Base-by-base conservation (phyloP, 1,140 invertebrate species). In the Bombus cullumanus region DNA sequence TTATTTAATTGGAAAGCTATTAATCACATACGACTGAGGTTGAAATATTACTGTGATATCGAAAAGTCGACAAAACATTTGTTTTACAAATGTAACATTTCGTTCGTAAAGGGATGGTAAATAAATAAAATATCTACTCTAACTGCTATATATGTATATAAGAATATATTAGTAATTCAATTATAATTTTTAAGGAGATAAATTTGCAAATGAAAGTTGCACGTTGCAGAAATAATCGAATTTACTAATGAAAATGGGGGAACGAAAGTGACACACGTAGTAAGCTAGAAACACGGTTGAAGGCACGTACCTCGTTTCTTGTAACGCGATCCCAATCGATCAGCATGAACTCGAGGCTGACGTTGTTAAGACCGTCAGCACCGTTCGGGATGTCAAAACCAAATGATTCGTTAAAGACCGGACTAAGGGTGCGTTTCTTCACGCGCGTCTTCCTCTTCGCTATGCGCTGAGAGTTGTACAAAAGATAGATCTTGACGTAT, bases 371-470 rank as follows among this genome's bases (percentile, higher is more conserved):
- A 31, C 97, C 97, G 92, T 98, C 98, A 85, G 97, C 97, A 82
- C 96, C 96, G 71, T 96, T 95, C 0, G 98, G 98, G 87, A 98
- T 97, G 83, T 98, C 98, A 92, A 98, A 98, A 34, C 98, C 97
- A 93, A 98, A 99, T 34, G 98, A 99, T 95, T 99, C 99, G 95
- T 99, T 99, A 96, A 99, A 99, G 73, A 99, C 98, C 0, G 99
- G 99, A 95, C 99, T 99, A 78, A 99, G 96, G 6, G 99, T 99
- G 57, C 98, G 97, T 94, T 99, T 99, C 96, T 99, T 99, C 41
- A 99, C 98, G 93, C 99, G 99, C 0, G 99, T 99, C 96, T 99
- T 99, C 96, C 99, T 99, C 96, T 99, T 99, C 68, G 98, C 98
- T 88, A 99, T 98, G 83, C 99, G 97, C 94, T 99, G 98, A n/a